Base-by-base conservation (phyloP, 2,113 vertebrate genomes). In the Pavo muticus region DNA sequence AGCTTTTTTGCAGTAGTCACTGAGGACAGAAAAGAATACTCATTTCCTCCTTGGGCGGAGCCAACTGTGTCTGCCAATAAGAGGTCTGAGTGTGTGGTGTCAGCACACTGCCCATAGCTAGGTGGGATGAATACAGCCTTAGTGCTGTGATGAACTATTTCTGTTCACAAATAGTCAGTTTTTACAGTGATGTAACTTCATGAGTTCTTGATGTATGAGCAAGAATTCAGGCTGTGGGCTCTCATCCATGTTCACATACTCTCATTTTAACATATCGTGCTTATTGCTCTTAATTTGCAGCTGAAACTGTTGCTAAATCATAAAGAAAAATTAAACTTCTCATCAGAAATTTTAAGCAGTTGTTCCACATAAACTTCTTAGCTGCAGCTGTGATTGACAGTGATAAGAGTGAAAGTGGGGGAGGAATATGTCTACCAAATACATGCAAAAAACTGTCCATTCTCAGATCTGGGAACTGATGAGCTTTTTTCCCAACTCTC, bases 271-370 rank as follows among this genome's bases (percentile, higher is more conserved):
- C 35, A 67, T 9, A 48, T 1, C 37, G 15, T 30, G 3, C 27
- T 48, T 64, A 78, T 29, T 84, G 14, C 40, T 81, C 12, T 23
- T 69, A 48, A 9, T 30, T 63, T 54, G 29, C 39, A 75, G 37
- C 29, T 79, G 67, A 54, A 95, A 85, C 25, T 78, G 19, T 57
- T 71, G 35, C 57, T 67, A 85, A 91, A 79, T 67, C 40, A 24
- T 87, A 83, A 70, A 48, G 32, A 71, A 47, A 91, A 76, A 80
- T 79, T 85, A 81, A 14, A 90, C 82, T 89, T 87, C 57, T 84
- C 42, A 91, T 61, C 68, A 78, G 61, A 59, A 88, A 78, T 23
- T 73, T 94, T 74, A 42, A 91, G 76, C 76, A 95, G 84, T 37
- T 96, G 79, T 63, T 93, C n/a, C 56, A 82, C 1, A 7, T 87